Evolutionary conservation across 1,140 invertebrate species (phyloP).

Genomic region (Trichogramma pretiosum): DNA sequence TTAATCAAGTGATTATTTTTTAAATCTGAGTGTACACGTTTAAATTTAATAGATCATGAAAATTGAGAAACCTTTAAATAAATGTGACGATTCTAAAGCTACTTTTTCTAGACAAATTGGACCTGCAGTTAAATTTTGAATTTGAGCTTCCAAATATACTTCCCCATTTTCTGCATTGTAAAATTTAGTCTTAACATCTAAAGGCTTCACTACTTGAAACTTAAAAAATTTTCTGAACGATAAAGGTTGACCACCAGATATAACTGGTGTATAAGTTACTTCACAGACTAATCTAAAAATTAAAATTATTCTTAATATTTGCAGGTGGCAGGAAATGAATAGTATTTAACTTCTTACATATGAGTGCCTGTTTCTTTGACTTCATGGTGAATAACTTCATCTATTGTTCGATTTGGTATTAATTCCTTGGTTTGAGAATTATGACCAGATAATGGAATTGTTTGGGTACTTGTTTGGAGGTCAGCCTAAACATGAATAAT

Average conservation of each 20-base stretch:
- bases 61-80: slow-evolving; percentile 60
- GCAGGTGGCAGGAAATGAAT: background rate
- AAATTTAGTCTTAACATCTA: slow-evolving; percentile 98
- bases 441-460: slow-evolving; percentile 64
- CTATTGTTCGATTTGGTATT: slow-evolving; percentile 75
- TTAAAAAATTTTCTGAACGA: slow-evolving; percentile 96
- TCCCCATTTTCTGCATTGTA: slow-evolving; percentile 95
- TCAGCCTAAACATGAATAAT: slow-evolving; percentile 57
- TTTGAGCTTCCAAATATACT: slow-evolving; percentile 93
- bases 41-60: background rate
- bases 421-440: slow-evolving; percentile 59
- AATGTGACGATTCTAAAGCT: slow-evolving; percentile 78
- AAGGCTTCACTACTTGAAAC: slow-evolving; percentile 94
- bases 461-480: slow-evolving; percentile 83
- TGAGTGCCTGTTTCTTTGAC: slow-evolving; percentile 96
- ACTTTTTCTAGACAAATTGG: slow-evolving; percentile 90
- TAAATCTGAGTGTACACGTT: slow-evolving; percentile 10
- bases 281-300: slow-evolving; percentile 84
- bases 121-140: slow-evolving; percentile 85
- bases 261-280: slow-evolving; percentile 69
- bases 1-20: slow-evolving; percentile 2
- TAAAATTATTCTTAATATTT: background rate
- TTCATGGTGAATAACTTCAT: slow-evolving; percentile 95
- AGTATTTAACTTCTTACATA: slow-evolving; percentile 56
- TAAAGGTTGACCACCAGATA: slow-evolving; percentile 57